phyloP scores from a whole-genome alignment of 2,797 vertebrate genomes.

The Pseudochirops cupreus region DNA sequence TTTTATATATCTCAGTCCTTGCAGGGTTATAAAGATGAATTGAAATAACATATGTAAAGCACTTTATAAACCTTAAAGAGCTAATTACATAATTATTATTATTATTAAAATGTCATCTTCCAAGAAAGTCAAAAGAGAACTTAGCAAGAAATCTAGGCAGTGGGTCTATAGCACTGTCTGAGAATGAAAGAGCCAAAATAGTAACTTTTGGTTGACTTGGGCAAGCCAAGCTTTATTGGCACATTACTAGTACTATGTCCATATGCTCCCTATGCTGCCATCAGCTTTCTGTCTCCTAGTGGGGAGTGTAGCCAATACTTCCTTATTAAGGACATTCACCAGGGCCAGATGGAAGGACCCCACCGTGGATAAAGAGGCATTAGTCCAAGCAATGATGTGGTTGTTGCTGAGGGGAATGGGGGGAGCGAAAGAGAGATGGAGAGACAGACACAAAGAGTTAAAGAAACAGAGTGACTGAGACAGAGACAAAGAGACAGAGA shows the following conservation, averaged over 20 bases:
- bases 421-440: no score
- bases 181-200: neutral
- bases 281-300: neutral
- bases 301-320: neutral
- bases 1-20: neutral
- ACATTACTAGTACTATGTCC: neutral
- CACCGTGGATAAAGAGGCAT: neutral
- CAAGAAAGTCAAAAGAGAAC: neutral
- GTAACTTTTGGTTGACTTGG: neutral
- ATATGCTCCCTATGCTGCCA: neutral
- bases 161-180: neutral
- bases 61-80: neutral
- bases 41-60: neutral
- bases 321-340: neutral
- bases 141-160: neutral
- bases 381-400: neutral
- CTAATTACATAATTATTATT: neutral
- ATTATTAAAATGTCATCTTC: neutral
- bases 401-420: neutral
- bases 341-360: neutral
- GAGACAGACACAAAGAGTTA: neutral
- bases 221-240: neutral
- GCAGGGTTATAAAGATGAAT: neutral
- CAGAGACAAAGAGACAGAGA: neutral
- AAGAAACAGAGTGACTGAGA: neutral